Evolutionary conservation across 2,888 invertebrate genomes (phyloP).

Genomic region (Tipula helvola): DNA sequence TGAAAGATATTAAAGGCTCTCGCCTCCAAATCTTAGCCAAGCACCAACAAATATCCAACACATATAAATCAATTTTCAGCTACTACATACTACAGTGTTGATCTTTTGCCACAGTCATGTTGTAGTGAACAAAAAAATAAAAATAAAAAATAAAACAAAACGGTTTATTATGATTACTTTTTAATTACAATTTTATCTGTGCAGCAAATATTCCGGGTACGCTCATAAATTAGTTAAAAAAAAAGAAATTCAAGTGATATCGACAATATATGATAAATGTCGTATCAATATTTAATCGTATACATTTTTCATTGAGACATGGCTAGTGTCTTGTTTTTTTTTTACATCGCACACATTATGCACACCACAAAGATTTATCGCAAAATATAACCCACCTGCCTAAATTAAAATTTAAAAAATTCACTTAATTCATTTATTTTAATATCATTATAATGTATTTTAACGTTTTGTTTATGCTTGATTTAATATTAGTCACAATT

Average conservation of each 20-base stretch:
- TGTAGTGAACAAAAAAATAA: neutral
- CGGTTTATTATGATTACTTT: neutral
- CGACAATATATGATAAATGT: neutral
- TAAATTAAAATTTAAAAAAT: neutral
- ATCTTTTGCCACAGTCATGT: neutral
- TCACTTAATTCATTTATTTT: constrained; percentile 4
- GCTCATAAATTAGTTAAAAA: neutral
- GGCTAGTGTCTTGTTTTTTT: neutral
- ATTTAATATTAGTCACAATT: neutral
- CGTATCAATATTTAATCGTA: neutral
- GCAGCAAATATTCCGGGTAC: neutral
- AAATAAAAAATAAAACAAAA: neutral
- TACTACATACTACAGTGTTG: neutral
- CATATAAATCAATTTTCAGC: neutral
- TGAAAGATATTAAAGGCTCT: neutral
- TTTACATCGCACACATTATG: neutral
- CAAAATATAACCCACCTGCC: neutral
- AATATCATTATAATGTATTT: neutral
- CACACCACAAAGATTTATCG: neutral
- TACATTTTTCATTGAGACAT: neutral
- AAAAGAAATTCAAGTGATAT: neutral
- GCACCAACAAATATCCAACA: neutral
- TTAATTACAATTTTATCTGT: neutral
- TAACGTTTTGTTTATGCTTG: neutral
- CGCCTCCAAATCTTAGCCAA: neutral